A percentile compares a stretch with the other conserved stretches of the same genome.
phyloP scores from a whole-genome alignment of 2,113 vertebrate genomes.

The Haemorhous mexicanus region DNA sequence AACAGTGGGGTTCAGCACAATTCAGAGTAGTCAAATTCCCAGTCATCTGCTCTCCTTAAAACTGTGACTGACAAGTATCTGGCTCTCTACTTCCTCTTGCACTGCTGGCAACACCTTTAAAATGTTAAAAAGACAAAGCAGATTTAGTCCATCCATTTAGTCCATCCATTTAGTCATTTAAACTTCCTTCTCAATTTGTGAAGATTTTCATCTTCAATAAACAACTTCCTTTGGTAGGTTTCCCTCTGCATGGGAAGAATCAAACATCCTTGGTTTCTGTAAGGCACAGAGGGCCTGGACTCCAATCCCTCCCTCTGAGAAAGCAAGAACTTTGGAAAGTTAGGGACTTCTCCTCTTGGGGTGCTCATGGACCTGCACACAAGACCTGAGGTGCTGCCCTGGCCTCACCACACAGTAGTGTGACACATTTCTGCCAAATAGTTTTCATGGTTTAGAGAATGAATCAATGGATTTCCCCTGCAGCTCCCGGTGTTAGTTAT shows the following conservation, averaged over 20 bases:
- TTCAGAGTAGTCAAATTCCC: neutral
- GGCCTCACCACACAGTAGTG: neutral
- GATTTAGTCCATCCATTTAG: neutral
- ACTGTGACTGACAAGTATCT: neutral
- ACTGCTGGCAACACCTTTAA: neutral
- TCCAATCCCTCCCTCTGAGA: neutral
- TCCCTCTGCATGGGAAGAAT: neutral
- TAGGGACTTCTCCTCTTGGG: neutral
- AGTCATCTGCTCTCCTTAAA: neutral
- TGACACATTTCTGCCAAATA: neutral
- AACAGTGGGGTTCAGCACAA: neutral
- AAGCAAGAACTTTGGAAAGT: neutral
- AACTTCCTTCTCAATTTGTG: neutral
- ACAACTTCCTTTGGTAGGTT: neutral
- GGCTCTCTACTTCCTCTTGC: neutral
- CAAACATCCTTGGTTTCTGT: neutral
- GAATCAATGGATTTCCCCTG: conserved; percentile 21
- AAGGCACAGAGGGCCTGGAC: neutral
- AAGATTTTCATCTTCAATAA: neutral
- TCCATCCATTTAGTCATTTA: neutral
- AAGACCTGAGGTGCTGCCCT: neutral
- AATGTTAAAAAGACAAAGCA: neutral
- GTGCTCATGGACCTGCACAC: neutral
- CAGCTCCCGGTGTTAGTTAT: neutral
- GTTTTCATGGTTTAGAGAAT: neutral